A percentile compares a stretch with the other conserved stretches of the same genome.
These are phyloP conservation scores for Takifugu rubripes DNA, from an alignment of 2,797 vertebrate genomes.

Conservation along the genomic window DNA sequence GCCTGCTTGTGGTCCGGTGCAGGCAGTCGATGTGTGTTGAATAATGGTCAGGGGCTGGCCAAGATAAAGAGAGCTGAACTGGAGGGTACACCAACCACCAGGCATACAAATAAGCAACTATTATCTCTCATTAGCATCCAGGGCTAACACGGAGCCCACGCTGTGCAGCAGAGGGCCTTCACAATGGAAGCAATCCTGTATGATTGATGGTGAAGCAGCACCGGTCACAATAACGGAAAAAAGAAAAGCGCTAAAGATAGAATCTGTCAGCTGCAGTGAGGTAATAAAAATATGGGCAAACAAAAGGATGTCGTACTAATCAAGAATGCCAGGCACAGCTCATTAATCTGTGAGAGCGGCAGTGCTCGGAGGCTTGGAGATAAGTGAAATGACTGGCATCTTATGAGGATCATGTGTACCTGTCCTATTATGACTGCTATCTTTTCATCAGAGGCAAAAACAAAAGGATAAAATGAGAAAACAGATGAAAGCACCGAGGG, in stretches of 20 bases:
- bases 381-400: conserved; percentile 51
- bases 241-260: conserved; percentile 43
- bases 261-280: conserved; percentile 39
- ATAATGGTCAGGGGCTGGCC: conserved; percentile 48
- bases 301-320: conserved; percentile 64
- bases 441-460: conserved; percentile 51
- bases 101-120: conserved; percentile 64
- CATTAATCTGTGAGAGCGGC: conserved; percentile 60
- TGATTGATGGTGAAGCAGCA: conserved; percentile 67
- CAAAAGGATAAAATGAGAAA: conserved; percentile 47
- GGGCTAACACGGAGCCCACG: conserved; percentile 59
- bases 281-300: conserved; percentile 63
- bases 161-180: conserved; percentile 53
- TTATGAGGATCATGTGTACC: conserved; percentile 20
- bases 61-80: conserved; percentile 61
- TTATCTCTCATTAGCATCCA: conserved; percentile 78
- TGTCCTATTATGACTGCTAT: conserved; percentile 39
- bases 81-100: conserved; percentile 46
- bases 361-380: conserved; percentile 41
- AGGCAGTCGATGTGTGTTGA: background rate
- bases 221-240: conserved; percentile 48
- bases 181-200: conserved; percentile 57
- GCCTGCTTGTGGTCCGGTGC: conserved; percentile 16
- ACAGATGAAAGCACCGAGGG: conserved; percentile 30
- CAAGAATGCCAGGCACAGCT: conserved; percentile 57